A percentile compares a stretch with the other conserved stretches of the same genome.
Evolutionary conservation across 1,140 invertebrate species (phyloP).

Genomic region (Drosophila auraria): DNA sequence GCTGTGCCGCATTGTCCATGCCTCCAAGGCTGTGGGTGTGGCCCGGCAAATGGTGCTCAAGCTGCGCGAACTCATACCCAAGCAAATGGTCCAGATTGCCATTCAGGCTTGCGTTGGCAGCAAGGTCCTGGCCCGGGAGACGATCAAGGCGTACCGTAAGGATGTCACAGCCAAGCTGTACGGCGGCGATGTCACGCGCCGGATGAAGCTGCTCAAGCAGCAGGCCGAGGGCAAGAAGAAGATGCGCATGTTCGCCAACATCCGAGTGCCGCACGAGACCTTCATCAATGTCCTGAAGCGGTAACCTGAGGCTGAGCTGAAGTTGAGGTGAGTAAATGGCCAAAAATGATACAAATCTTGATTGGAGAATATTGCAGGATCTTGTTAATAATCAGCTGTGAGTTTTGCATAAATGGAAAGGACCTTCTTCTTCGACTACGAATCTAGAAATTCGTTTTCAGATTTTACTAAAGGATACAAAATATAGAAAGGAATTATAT

Average conservation of each 20-base stretch:
- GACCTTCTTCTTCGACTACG: neutral
- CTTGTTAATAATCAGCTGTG: neutral
- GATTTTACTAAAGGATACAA: neutral
- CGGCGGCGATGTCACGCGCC: constrained; percentile 95
- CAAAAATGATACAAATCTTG: constrained; percentile 4
- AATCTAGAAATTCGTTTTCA: no score
- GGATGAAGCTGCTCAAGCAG: constrained; percentile 94
- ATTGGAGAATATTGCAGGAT: constrained; percentile 9
- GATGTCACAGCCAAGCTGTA: constrained; percentile 97
- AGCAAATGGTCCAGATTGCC: constrained; percentile 94
- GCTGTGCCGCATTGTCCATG: constrained; percentile 93
- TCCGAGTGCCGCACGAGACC: constrained; percentile 95
- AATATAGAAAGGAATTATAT: neutral
- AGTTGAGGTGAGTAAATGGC: constrained; percentile 17
- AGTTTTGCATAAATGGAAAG: neutral
- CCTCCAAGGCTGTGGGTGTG: constrained; percentile 88
- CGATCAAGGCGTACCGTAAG: constrained; percentile 94
- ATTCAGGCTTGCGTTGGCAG: constrained; percentile 94
- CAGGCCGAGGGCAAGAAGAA: constrained; percentile 97
- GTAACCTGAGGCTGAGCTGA: constrained; percentile 74
- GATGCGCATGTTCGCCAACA: constrained; percentile 95
- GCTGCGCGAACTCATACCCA: constrained; percentile 95
- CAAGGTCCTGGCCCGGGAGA: constrained; percentile 94
- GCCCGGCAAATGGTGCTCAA: constrained; percentile 91
- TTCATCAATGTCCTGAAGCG: constrained; percentile 97